These are phyloP conservation scores for Periophthalmus modestus DNA, from an alignment of 2,113 vertebrate species.

Conservation along the genomic window DNA sequence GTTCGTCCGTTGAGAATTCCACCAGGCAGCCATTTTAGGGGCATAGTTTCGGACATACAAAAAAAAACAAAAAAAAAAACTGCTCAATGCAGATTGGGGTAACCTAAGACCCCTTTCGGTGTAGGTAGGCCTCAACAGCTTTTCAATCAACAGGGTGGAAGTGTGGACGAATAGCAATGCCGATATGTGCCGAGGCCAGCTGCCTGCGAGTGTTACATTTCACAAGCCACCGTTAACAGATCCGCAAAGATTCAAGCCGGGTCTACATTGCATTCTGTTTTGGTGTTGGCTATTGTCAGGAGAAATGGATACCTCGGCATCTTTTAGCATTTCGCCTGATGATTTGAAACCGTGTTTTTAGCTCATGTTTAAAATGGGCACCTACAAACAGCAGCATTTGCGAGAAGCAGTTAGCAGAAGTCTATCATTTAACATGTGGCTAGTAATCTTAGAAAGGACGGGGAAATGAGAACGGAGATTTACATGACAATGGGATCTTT, in stretches of 20 bases:
- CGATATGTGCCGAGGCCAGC: constrained; percentile 47
- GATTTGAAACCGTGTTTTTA: constrained; percentile 10
- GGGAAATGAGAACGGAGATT: constrained; percentile 3
- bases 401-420: constrained; percentile 3
- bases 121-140: constrained; percentile 23
- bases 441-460: background rate
- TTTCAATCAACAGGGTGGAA: constrained; percentile 29
- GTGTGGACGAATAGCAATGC: constrained; percentile 26
- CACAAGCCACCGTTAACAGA: constrained; percentile 49
- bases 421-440: constrained; percentile 12
- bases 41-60: constrained; percentile 4
- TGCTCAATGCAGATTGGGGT: background rate
- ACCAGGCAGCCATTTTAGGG: constrained; percentile 36
- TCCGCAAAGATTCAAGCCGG: constrained; percentile 39
- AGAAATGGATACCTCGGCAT: constrained; percentile 15
- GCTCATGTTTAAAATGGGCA: constrained; percentile 8
- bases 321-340: constrained; percentile 2
- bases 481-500: background rate
- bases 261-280: constrained; percentile 30
- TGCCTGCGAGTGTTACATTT: constrained; percentile 63
- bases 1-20: constrained; percentile 44
- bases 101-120: constrained; percentile 23
- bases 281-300: constrained; percentile 16
- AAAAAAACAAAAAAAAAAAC: background rate
- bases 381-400: constrained; percentile 16